A percentile compares a stretch with the other conserved stretches of the same genome.
phyloP scores from a whole-genome alignment of 1,140 invertebrate genomes.

The Luehdorfia chinensis region DNA sequence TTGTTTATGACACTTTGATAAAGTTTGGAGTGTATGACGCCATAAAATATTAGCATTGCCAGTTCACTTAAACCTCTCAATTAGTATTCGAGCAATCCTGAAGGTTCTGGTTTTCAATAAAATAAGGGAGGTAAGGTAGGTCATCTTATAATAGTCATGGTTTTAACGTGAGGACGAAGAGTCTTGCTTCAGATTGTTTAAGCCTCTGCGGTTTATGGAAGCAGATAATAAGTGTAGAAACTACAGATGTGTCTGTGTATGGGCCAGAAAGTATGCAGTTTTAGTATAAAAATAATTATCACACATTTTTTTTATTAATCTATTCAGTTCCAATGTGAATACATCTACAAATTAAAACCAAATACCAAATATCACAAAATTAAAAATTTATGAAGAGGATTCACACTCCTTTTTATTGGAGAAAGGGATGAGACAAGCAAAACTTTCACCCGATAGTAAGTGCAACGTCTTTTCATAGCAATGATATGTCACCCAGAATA shows the following conservation, averaged over 20 bases:
- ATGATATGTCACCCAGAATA: no score
- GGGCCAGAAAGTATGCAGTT: slow-evolving; percentile 25
- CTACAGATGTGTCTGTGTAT: slow-evolving; percentile 53
- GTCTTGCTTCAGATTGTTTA: slow-evolving; percentile 53
- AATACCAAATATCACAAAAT: no score
- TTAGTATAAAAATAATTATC: no score
- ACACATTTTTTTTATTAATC: no score
- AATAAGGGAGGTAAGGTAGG: slow-evolving; percentile 10
- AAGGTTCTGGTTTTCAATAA: slow-evolving; percentile 5
- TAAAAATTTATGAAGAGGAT: no score
- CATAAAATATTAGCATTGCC: slow-evolving; percentile 37
- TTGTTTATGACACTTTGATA: slow-evolving; percentile 51
- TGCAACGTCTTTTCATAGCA: no score
- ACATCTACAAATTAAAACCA: no score
- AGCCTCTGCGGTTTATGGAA: slow-evolving; percentile 62
- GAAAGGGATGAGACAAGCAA: no score
- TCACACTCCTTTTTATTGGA: no score
- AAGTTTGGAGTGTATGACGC: slow-evolving; percentile 44
- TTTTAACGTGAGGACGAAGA: slow-evolving; percentile 37
- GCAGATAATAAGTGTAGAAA: slow-evolving; percentile 59
- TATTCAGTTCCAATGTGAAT: no score
- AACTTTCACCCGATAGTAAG: no score
- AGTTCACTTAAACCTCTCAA: slow-evolving; percentile 22
- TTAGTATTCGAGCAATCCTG: not conserved
- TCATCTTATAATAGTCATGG: slow-evolving; percentile 29